Base-by-base conservation (phyloP, 1,140 invertebrate species). In the Heliconius hermathena region DNA sequence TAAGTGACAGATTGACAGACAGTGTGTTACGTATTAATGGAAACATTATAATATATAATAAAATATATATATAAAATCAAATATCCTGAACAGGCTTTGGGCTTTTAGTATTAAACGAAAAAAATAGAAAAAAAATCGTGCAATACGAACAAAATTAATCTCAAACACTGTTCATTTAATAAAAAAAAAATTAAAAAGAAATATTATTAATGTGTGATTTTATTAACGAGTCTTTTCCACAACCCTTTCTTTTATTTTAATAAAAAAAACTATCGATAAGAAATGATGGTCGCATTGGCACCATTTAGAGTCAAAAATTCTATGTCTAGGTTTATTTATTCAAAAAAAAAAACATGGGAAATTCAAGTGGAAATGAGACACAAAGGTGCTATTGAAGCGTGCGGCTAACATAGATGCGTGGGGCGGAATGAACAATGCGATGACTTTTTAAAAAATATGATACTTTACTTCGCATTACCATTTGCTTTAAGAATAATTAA, bases 181-280 rank as follows among this genome's bases (percentile, higher is more conserved):
- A 52, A 52, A 52, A 20, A 20, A 52, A 52, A 18, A 20, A 13
- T 13, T 8, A 4, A 46, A 46, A 16, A 46, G 13, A 46, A 46
- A 4, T 16, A 46, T 46, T 46, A 46, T 70, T 54, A 18, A 73
- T 78, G n/a, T 80, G 72, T 57, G 8, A 74, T 73, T 78, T 66
- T 81, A 78, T 76, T 79, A 78, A 87, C 84, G 88, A 89, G 89
- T 91, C 90, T 88, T 87, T 89, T 93, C 91, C 91, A 93, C 91
- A 93, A 93, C 91, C 91, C 91, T 93, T 93, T 91, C 85, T 81
- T 78, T 57, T 57, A 66, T 26, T n/a, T 66, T 13, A 66, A 66
- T 13, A 77, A 77, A 84, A 84, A 22, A 79, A 73, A 74, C 66
- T 75, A 82, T 76, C 76, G 70, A 60, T 71, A n/a, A 76, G 41